Evolutionary conservation across 2,888 invertebrate genomes (phyloP), one percentile per base, ranked within the genome.

Genomic region (Caenorhabditis afra): DNA sequence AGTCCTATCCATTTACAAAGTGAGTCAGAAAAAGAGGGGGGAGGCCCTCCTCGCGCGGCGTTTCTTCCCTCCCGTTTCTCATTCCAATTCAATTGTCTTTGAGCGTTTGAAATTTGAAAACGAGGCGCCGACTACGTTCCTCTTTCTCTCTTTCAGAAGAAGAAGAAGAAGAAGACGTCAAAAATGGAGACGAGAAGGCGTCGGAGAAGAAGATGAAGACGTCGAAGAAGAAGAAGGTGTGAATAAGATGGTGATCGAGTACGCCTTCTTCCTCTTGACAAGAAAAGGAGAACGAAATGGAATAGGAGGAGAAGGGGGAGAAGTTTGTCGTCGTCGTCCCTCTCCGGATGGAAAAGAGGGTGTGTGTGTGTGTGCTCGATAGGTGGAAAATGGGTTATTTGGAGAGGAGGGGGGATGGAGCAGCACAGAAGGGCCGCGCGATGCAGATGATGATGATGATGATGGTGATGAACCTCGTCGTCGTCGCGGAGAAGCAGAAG

Each of bases 401-500:
- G 66, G 64, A 76, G 62, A 71, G 62, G 37, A 50, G 58, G 41
- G 50, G 57, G 35, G 62, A 61, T 5, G 16, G 29, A 62, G 47
- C 47, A 45, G 49, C 20, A 66, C 20, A 67, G 39, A n/a, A 41
- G 45, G 62, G 53, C 49, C 29, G 29, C 29, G 29, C 29, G 29
- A 29, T 29, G 50, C 47, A 55, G 55, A 47, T 52, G 53, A 61
- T 22, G 50, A 50, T 50, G 49, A 71, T 71, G 70, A 68, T 47
- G 66, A 71, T 66, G 64, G 66, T 74, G 75, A 75, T 67, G 66
- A 67, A 75, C 75, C 67, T 75, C 62, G 62, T 74, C 58, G 29
- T 29, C 29, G 29, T 29, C 29, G 29, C 29, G 29, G 29, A n/a
- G n/a, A n/a, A n/a, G n/a, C n/a, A n/a, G 65, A 52, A n/a, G 39